Evolutionary conservation across 2,113 vertebrate species (phyloP), one percentile per base, ranked within the genome.

Genomic region (Dolichallabes microphthalmus): DNA sequence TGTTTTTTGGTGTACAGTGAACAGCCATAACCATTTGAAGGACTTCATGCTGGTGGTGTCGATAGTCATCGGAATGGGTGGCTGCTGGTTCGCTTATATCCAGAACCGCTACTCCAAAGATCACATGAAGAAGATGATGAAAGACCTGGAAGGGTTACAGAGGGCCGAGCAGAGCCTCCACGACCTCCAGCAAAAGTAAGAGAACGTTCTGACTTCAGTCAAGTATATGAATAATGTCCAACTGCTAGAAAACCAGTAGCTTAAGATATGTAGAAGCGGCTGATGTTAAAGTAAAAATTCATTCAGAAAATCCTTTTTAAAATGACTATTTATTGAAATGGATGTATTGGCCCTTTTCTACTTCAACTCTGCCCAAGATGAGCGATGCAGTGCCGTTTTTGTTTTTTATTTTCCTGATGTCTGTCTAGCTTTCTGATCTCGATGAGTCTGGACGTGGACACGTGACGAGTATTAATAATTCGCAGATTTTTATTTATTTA

Each of bases 121-220:
- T 90, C 98, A 99, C 94, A 98, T 99, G 97, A 98, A 97, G 95
- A 98, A 97, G 94, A 99, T 98, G 97, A 99, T 99, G 96, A 97
- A 95, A 57, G 98, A 99, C 93, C 94, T 99, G 71, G 98, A 99
- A 82, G 97, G 98, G 0, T 94, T 99, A n/a, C 98, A 99, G 90
- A 92, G 96, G 83, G 98, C 98, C 0, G 98, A 99, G 82, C 97
- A 99, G 93, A 99, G 97, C 88, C 95, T 99, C 1, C 96, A 98
- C 13, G 98, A 99, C 91, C 94, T 99, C 11, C 98, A 99, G 83
- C 97, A 99, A 88, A 96, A 98, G 98, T 99, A 69, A 93, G 96
- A 77, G 27, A 55, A 39, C 30, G 8, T 68, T 68, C 2, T 50
- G 17, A 32, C 2, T 32, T 68, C 30, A 17, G n/a, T n/a, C 22